Base-by-base conservation (phyloP, 2,113 vertebrate genomes). In the Anguilla rostrata region DNA sequence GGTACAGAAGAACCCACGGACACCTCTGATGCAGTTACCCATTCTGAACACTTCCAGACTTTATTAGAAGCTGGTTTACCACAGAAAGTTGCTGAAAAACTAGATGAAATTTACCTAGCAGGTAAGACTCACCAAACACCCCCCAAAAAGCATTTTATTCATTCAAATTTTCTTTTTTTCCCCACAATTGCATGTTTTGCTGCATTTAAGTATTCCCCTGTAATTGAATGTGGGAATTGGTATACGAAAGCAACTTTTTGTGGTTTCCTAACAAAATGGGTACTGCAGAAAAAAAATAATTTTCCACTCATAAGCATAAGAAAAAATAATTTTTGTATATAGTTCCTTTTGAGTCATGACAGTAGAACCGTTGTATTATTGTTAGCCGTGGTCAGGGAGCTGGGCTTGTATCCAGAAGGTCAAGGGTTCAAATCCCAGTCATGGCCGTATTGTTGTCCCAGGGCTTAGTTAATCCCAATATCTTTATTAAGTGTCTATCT, bases 91-190 rank as follows among this genome's bases (percentile, higher is more conserved):
- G 98, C 98, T 97, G 98, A 99, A 98, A 99, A 99, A 98, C 98
- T 99, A 98, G 98, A 99, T 95, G 98, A 99, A 98, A 99, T 99
- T 98, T 99, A 99, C 97, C 95, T 99, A 97, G 98, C 98, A 99
- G 98, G 98, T 99, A 98, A 99, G 97, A 94, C 93, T 93, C 92
- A 89, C 93, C 93, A 88, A 92, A 92, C 92, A 92, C 90, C 92
- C 93, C 71, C 71, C 71, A 94, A 89, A 94, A 89, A 94, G 92
- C 93, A 92, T 94, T 88, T 96, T 94, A 93, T 94, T 93, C 93
- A 93, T 93, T 91, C 91, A 88, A 91, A 89, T 89, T 90, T 91
- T 89, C 34, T 91, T 91, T 89, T 91, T 2, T 12, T 26, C 18
- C 60, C 60, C 60, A 89, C 91, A 88, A 90, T 94, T 96, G 95